A percentile compares a stretch with the other conserved stretches of the same genome.
Conservation (phyloP, 2,888 invertebrate genomes). For the Aromia moschata region DNA sequence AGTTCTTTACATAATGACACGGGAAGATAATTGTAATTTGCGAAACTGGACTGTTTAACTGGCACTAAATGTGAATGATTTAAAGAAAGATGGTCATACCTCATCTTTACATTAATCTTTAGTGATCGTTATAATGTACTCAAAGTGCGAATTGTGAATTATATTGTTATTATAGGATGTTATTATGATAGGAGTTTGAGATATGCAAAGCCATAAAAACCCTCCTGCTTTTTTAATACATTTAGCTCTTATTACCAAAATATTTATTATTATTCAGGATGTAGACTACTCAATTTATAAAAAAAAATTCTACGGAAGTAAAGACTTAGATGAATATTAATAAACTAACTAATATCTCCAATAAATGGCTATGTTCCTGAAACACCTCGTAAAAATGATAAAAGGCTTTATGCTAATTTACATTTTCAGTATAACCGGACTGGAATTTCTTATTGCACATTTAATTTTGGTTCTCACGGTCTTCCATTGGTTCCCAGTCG, state of each 20-base stretch:
- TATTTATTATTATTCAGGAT: not conserved
- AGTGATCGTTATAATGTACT: too few relatives aligned
- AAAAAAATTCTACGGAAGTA: not conserved
- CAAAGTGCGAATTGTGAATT: too few relatives aligned
- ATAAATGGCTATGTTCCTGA: not conserved
- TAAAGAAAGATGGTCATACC: too few relatives aligned
- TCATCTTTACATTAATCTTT: not conserved
- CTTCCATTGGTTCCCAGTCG: not conserved
- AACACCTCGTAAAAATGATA: not conserved
- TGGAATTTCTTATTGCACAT: not conserved
- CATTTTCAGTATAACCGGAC: not conserved
- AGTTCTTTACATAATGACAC: too few relatives aligned
- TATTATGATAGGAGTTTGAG: too few relatives aligned
- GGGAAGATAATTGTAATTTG: too few relatives aligned
- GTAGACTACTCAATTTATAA: not conserved
- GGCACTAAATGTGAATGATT: too few relatives aligned
- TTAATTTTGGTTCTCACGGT: not conserved
- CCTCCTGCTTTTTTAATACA: too few relatives aligned
- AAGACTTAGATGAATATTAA: not conserved
- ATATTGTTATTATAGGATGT: too few relatives aligned
- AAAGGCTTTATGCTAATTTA: too few relatives aligned
- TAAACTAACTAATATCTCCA: not conserved
- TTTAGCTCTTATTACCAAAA: not conserved
- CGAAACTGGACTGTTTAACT: too few relatives aligned
- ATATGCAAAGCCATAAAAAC: too few relatives aligned